Base-by-base conservation (phyloP, 1,140 invertebrate species). In the Littorina saxatilis region DNA sequence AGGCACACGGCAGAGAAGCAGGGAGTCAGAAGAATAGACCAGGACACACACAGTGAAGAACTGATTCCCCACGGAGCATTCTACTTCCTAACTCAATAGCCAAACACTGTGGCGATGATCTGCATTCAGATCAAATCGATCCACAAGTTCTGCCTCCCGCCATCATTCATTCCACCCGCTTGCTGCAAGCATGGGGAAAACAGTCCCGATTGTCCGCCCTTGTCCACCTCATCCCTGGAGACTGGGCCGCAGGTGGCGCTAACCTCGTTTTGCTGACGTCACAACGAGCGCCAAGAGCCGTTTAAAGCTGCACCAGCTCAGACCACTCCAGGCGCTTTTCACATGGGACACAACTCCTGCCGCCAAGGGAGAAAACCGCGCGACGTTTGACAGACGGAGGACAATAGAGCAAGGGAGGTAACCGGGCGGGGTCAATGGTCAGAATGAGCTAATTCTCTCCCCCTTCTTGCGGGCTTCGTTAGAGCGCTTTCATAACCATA, bases 401-500 rank as follows among this genome's bases (percentile, higher is more conserved):
- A n/a, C n/a, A n/a, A n/a, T n/a, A n/a, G 55, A n/a, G 55, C 23
- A 27, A 7, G 17, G 55, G n/a, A 13, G 55, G 7, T 29, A 1
- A 23, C 13, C 17, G 37, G 72, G 15, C 3, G 23, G 7, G 37
- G 37, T 43, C 17, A 43, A 29, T 17, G 74, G 50, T 61, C 35
- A 39, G 35, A n/a, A 17, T 58, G 74, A 77, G 50, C 74, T 61
- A 77, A 77, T 77, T 50, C 13, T 20, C 27, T 37, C 32, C 35
- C 74, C 40, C 43, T 5, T 29, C 29, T 58, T 58, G 52, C 74
- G 20, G 35, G 74, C 37, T 23, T 77, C 52, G 52, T 77, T 37
- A 58, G 50, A 37, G 74, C 20, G 29, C 74, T 77, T 77, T 58
- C 74, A 58, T 77, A 77, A 77, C 74, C 74, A 77, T 77, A 39